These are phyloP conservation scores for western clawed frog (Xenopus tropicalis) DNA, from an alignment of 2,113 vertebrate species.

Conservation along the genomic window UCB_Xtro_10.0 CM004447.2:107898501-107899000, in stretches of 20 bases:
- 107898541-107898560: no score
- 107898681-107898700: background rate
- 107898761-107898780: conserved; percentile 21
- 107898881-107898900: conserved; percentile 8
- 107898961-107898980: background rate
- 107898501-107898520: no score
- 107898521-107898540: no score
- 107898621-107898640: no score
- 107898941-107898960: background rate
- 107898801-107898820: background rate
- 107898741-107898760: conserved; percentile 7
- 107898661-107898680: conserved; percentile 12
- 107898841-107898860: background rate
- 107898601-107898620: no score
- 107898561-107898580: no score
- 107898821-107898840: conserved; percentile 25
- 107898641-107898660: no score
- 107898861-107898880: no score
- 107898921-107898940: conserved; percentile 14
- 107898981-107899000: no score
- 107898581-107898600: no score
- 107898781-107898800: background rate
- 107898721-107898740: background rate
- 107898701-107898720: conserved; percentile 20
- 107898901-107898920: conserved; percentile 16